Percentiles rank a stretch among this genome's conserved stretches.
These are phyloP conservation scores for Anas georgica DNA, from an alignment of 2,797 vertebrate species.

Conservation along the genomic window DNA sequence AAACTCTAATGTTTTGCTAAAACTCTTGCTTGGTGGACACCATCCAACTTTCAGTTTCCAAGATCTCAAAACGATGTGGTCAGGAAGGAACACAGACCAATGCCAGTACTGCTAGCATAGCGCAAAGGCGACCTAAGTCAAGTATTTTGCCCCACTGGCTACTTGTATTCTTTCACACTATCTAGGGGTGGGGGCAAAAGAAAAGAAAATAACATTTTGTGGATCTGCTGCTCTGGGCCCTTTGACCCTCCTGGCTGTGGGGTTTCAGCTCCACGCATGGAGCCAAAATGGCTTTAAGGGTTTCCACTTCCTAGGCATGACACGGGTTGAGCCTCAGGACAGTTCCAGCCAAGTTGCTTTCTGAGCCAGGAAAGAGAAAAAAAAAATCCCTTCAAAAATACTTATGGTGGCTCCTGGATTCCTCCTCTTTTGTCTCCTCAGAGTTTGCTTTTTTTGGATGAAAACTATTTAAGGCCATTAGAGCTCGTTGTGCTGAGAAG, in stretches of 20 bases:
- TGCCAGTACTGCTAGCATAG: not conserved
- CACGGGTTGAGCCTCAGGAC: not conserved
- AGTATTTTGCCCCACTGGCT: not conserved
- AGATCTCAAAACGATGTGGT: not conserved
- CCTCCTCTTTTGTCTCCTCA: not conserved
- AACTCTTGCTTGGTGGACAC: not conserved
- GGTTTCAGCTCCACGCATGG: not conserved
- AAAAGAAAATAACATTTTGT: not conserved
- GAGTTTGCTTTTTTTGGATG: not conserved
- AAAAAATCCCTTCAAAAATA: not conserved
- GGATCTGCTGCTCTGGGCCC: not conserved
- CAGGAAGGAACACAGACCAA: not conserved
- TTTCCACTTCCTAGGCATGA: not conserved
- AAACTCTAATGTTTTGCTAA: not conserved
- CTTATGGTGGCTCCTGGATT: not conserved
- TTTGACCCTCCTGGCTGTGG: not conserved
- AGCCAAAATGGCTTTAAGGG: not conserved
- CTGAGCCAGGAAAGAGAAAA: not conserved
- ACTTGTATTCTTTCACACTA: fast-evolving
- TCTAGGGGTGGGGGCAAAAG: not conserved
- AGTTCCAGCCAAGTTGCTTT: not conserved
- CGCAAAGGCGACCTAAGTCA: not conserved
- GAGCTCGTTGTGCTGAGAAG: not conserved
- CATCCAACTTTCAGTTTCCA: not conserved
- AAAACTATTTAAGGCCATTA: not conserved